Base-by-base conservation (phyloP, 2,113 vertebrate genomes). In the Sylvia atricapilla region DNA sequence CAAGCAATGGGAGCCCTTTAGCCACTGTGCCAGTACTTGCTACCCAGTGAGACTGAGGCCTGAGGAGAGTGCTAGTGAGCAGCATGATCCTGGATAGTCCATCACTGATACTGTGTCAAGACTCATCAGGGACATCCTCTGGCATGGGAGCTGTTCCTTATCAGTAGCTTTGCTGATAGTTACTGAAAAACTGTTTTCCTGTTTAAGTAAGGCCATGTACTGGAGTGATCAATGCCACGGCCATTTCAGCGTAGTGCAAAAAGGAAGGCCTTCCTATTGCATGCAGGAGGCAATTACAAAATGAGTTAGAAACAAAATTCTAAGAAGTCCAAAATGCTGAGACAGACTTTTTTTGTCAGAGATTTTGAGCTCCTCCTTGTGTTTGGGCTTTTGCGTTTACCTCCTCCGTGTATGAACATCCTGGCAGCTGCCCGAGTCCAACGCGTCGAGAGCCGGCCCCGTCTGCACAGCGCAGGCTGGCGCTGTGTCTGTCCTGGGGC, bases 381-480 rank as follows among this genome's bases (percentile, higher is more conserved):
- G 17, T 60, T 44, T 19, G 15, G 35, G 31, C 13, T 12, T 78
- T 87, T 70, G 0, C 0, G 44, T 83, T 79, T 84, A 20, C 9
- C 15, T 10, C 23, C 19, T 69, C 33, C 1, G 2, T 25, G 44
- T 24, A 3, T 8, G 50, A 74, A 5, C 10, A 18, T 24, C 23
- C 35, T 46, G 66, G 37, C 43, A 27, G 60, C 10, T 16, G 44
- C 30, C 25, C 1, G 16, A 63, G 58, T 39, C 24, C 4, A 0
- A 10, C 5, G 35, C 12, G 0, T 3, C 10, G 39, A 33, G 43
- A 16, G 33, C 31, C 13, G 25, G 16, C 37, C 15, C 8, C 7
- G 4, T n/a, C 20, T 19, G n/a, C 22, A 10, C 1, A 3, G 58
- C 33, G 3, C 4, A 3, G 23, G 3, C 4, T 16, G 44, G 64